These are phyloP conservation scores for Brachionus calyciflorus DNA, from an alignment of 1,140 invertebrate species.

Conservation along the genomic window DNA sequence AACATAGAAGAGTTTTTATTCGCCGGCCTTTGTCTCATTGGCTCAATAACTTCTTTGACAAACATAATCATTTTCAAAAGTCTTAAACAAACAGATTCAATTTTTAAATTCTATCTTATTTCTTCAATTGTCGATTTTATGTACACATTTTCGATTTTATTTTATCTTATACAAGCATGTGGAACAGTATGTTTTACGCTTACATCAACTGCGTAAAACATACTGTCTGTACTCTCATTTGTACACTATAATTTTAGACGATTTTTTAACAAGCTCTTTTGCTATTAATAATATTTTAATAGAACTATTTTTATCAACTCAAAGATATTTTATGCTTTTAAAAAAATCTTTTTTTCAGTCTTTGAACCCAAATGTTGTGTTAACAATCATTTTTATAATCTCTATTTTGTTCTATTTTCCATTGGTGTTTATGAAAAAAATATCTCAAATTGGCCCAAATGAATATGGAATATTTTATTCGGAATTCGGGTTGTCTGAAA, in stretches of 20 bases:
- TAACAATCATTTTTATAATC: not conserved
- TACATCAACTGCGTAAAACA: too few relatives aligned
- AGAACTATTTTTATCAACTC: not conserved
- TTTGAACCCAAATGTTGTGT: not conserved
- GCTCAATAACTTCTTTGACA: not conserved
- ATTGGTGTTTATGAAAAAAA: conserved; percentile 7
- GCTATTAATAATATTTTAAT: conserved; percentile 13
- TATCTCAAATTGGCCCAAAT: not conserved
- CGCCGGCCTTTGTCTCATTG: not conserved
- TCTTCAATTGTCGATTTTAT: not conserved
- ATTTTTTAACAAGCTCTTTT: not conserved
- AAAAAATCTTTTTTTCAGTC: not conserved
- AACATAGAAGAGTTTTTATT: not conserved
- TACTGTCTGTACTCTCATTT: not conserved
- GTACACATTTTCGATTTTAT: not conserved
- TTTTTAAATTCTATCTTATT: conserved; percentile 30
- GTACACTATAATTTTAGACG: not conserved
- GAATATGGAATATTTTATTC: not conserved
- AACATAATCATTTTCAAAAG: not conserved
- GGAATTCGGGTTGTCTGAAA: not conserved
- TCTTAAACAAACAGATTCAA: not conserved
- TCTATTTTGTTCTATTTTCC: not conserved
- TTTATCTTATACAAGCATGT: not conserved
- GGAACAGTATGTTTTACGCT: not conserved
- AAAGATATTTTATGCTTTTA: not conserved